Percentiles rank a stretch among this genome's conserved stretches.
Evolutionary conservation across 2,113 vertebrate genomes (phyloP).

Genomic region (Neolamprologus ventralis): DNA sequence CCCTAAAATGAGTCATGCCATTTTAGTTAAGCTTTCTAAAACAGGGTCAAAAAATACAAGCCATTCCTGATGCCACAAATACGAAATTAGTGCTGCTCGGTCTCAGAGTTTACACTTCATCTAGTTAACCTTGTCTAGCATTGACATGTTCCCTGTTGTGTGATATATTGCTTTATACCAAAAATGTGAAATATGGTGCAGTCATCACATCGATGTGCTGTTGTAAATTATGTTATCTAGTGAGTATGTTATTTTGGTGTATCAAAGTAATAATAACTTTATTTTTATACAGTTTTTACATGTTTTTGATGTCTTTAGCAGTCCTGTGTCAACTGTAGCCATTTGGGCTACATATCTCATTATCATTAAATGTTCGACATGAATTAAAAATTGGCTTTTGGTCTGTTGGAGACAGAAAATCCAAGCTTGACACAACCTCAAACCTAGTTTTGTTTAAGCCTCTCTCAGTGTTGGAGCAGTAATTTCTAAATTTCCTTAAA

Average conservation of each 20-base stretch:
- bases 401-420: not conserved
- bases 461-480: not conserved
- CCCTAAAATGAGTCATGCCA: not conserved
- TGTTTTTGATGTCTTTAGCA: constrained; percentile 73
- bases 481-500: not conserved
- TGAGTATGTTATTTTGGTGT: not conserved
- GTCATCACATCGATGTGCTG: constrained; percentile 4
- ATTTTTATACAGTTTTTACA: constrained; percentile 63
- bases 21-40: not conserved
- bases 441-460: not conserved
- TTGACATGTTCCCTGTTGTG: not conserved
- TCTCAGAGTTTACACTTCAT: not conserved
- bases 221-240: constrained; percentile 15
- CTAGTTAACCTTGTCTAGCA: not conserved
- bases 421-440: not conserved
- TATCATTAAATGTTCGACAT: not conserved
- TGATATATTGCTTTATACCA: constrained; percentile 35
- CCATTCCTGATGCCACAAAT: not conserved
- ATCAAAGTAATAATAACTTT: constrained; percentile 63
- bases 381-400: not conserved
- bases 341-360: not conserved
- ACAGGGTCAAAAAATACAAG: not conserved
- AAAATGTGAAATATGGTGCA: constrained; percentile 43
- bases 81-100: not conserved
- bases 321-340: not conserved